Evolutionary conservation across 92 coral and sea anemone species (phyloP).

Genomic region (Zoanthus solanderi): DNA sequence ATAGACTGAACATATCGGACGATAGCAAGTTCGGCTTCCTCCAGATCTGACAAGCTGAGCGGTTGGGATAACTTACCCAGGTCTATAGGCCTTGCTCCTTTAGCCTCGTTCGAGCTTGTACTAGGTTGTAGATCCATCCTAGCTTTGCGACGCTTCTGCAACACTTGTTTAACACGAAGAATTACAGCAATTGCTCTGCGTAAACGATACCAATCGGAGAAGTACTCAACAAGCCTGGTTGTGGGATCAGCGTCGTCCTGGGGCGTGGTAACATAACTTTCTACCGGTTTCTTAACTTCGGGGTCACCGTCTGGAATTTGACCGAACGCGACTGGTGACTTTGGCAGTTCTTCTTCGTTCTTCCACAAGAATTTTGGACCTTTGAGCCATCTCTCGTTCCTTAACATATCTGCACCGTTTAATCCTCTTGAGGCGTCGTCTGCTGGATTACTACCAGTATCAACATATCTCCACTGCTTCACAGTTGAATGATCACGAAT

Average conservation of each 20-base stretch:
- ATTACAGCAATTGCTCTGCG: constrained; percentile 61
- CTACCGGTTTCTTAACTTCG: constrained; percentile 32
- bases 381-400: constrained; percentile 31
- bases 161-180: constrained; percentile 49
- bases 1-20: constrained; percentile 50
- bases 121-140: constrained; percentile 25
- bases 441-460: constrained; percentile 22
- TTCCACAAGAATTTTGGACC: constrained; percentile 51
- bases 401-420: constrained; percentile 9
- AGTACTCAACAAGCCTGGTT: not conserved
- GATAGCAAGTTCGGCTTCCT: constrained; percentile 58
- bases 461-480: constrained; percentile 41
- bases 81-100: constrained; percentile 9
- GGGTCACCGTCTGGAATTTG: constrained; percentile 23
- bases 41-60: constrained; percentile 54
- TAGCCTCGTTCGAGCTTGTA: constrained; percentile 11
- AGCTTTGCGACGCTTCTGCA: constrained; percentile 42
- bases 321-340: not conserved
- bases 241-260: not conserved
- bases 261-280: not conserved
- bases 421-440: constrained; percentile 57
- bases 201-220: constrained; percentile 63
- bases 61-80: constrained; percentile 33
- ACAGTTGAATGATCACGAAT: constrained; percentile 35
- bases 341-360: constrained; percentile 27